Evolutionary conservation across 2,888 invertebrate species (phyloP).

Genomic region (Brenthis ino): DNA sequence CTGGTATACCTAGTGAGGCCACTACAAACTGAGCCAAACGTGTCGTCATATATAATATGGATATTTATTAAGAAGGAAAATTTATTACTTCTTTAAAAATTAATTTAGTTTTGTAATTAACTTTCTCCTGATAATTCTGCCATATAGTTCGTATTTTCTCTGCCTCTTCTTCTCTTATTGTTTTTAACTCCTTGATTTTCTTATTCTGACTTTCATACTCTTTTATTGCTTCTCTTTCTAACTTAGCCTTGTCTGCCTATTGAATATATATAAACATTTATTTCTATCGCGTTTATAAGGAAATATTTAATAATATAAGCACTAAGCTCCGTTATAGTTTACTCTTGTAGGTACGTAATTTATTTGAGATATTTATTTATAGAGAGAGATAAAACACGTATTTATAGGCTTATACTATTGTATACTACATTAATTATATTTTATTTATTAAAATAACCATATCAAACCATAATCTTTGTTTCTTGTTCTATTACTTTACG

Average conservation of each 20-base stretch:
- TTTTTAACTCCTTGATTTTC: slow-evolving; percentile 42
- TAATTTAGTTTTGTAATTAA: slow-evolving; percentile 45
- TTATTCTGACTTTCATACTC: slow-evolving; percentile 44
- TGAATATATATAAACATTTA: slow-evolving; percentile 17
- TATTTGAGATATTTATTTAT: no score
- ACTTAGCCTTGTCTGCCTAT: slow-evolving; percentile 8
- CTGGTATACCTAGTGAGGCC: no score
- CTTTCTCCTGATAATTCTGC: slow-evolving; percentile 47
- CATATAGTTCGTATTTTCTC: slow-evolving; percentile 45
- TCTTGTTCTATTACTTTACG: slow-evolving; percentile 4
- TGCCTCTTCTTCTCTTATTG: slow-evolving; percentile 43
- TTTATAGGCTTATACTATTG: no score
- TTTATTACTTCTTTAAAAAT: slow-evolving; percentile 47
- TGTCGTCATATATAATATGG: no score
- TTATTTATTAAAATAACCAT: slow-evolving; percentile 3
- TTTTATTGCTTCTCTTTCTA: slow-evolving; percentile 44
- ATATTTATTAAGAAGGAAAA: no score
- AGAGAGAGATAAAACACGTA: no score
- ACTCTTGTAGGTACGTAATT: no score
- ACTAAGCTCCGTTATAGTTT: no score
- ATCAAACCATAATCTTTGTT: slow-evolving; percentile 32
- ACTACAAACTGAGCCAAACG: no score
- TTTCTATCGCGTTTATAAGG: background rate
- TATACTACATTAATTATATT: no score
- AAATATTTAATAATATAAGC: no score